Base-by-base conservation (phyloP, 30 jellyfish, hydroid and myxozoan species). In the Aurelia coerulea region DNA sequence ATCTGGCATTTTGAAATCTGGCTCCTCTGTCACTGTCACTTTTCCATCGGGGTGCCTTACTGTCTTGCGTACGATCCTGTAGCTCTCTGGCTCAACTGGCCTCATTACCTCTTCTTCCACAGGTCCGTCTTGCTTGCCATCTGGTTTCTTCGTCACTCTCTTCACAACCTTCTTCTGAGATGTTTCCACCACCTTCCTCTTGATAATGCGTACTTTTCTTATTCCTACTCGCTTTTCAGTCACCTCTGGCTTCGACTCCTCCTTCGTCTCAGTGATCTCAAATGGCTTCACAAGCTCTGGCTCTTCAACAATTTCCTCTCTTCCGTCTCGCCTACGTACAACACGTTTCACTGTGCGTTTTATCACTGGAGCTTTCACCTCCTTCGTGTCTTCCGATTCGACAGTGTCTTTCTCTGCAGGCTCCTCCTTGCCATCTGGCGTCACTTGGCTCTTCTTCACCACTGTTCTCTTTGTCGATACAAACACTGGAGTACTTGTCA, bases 41-140 rank as follows among this genome's bases (percentile, higher is more conserved):
- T 49, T 62, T 90, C 97, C 97, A 73, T 90, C 97, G 6, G 92
- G 78, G 18, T 73, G 78, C 49, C 80, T 63, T 11, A 88, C 83
- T 3, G 95, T 88, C 73, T 39, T 88, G 18, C 89, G 67, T 34
- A 88, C 97, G 41, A 88, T 74, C 53, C 89, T 88, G 69, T 53
- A 59, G 74, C 62, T 80, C 65, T 31, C 74, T 32, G 97, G 90
- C 80, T 90, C 97, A 37, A 90, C 89, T 34, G 96, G 97, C 75
- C 75, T 88, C 71, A 68, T 78, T 14, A 78, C 70, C 65, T 78
- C 84, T 73, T 85, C 98, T 52, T 83, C 97, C 10, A 90, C 88
- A 42, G 98, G 98, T 17, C 75, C 96, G 6, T 78, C 90, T 50
- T 88, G 89, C 73, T 76, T 83, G 56, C 97, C 97, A 76, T 90